These are phyloP conservation scores for Cetoscarus ocellatus DNA, from an alignment of 2,797 vertebrate genomes.

Conservation along the genomic window DNA sequence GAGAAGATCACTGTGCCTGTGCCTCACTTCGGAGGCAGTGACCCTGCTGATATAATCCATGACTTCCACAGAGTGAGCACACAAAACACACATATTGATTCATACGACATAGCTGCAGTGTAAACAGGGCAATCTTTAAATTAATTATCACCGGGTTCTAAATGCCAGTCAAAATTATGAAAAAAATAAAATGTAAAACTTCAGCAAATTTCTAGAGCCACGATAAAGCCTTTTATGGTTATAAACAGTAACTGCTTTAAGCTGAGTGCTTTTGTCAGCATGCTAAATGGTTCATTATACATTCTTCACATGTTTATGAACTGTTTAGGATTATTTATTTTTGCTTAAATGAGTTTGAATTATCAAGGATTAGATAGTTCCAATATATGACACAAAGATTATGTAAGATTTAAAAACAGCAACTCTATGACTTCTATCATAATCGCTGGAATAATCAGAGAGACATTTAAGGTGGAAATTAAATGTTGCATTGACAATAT, in stretches of 20 bases:
- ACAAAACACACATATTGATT: not conserved
- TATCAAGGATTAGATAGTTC: too few species aligned
- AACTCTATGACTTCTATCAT: not conserved
- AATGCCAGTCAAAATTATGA: too few species aligned
- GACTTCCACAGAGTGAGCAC: slow-evolving; percentile 80
- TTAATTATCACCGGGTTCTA: not conserved
- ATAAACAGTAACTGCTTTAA: too few species aligned
- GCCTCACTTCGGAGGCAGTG: slow-evolving; percentile 92
- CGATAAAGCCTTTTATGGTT: not conserved
- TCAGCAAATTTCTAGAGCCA: not conserved
- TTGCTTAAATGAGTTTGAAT: too few species aligned
- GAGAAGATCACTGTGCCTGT: slow-evolving; percentile 93
- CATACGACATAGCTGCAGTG: not conserved
- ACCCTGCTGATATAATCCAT: slow-evolving; percentile 93
- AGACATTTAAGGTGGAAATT: too few species aligned
- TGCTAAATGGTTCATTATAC: too few species aligned
- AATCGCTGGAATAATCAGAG: not conserved
- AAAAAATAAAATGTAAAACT: not conserved
- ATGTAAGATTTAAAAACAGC: too few species aligned
- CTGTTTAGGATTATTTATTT: too few species aligned
- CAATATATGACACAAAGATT: too few species aligned
- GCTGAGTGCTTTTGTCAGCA: not conserved
- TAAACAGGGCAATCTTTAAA: not conserved
- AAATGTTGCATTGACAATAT: too few species aligned
- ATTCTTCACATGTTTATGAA: too few species aligned